A percentile compares a stretch with the other conserved stretches of the same genome.
These are phyloP conservation scores for Trichonephila inaurata DNA, from an alignment of 1,140 invertebrate genomes.

Conservation along the genomic window DNA sequence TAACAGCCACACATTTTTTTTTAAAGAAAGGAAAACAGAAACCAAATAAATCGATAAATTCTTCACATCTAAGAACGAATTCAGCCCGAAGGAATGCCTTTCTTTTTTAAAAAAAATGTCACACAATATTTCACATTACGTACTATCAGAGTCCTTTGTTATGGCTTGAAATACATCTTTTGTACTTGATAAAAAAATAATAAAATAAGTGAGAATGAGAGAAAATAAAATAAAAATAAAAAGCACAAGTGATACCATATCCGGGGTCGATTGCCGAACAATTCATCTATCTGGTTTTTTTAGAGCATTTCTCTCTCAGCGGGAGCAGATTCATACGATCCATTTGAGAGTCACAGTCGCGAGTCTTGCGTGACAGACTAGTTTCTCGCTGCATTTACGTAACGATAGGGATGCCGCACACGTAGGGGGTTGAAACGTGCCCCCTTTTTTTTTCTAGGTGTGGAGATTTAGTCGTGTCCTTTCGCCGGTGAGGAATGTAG, in stretches of 20 bases:
- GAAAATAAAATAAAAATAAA: background rate
- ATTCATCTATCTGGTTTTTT: slow-evolving; percentile 25
- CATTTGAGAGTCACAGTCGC: background rate
- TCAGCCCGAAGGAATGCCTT: background rate
- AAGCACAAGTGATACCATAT: slow-evolving; percentile 39
- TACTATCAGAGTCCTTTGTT: background rate
- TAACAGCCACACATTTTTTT: no score
- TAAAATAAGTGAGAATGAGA: background rate
- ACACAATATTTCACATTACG: background rate
- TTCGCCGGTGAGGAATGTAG: background rate
- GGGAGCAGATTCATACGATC: background rate
- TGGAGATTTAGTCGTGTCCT: slow-evolving; percentile 33
- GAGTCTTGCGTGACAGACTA: slow-evolving; percentile 25
- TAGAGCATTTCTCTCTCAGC: background rate
- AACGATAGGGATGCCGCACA: slow-evolving; percentile 39
- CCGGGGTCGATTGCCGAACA: slow-evolving; percentile 44
- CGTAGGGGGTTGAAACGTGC: slow-evolving; percentile 30
- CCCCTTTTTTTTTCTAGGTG: slow-evolving; percentile 24
- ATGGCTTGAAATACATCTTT: background rate
- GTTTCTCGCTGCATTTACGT: slow-evolving; percentile 42
- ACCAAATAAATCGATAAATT: no score
- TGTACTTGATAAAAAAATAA: background rate
- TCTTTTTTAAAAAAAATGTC: background rate
- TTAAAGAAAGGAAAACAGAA: no score
- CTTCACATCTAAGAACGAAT: no score